Base-by-base conservation (phyloP, 2,888 invertebrate species). In the Sphecodes monilicornis region DNA sequence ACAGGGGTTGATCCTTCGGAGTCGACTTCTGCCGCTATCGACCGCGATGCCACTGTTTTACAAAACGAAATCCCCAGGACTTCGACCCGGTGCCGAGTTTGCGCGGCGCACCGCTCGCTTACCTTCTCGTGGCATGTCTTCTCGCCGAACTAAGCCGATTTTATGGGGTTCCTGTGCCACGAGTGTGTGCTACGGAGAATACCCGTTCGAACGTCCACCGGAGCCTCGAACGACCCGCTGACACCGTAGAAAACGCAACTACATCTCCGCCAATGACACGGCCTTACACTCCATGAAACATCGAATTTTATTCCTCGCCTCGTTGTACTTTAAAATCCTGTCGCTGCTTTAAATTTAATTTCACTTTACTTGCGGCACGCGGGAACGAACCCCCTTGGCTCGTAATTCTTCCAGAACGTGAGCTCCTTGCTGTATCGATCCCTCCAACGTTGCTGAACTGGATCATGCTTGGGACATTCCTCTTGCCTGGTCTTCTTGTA, bases 141-240 rank as follows among this genome's bases (percentile, higher is more conserved):
- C 89, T 89, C 89, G n/a, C 46, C 89, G 91, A 80, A 88, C 90
- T 92, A 92, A 93, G 92, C 92, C 92, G 92, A 93, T 93, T 93
- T 93, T 93, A 93, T 91, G 88, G 89, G 89, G 86, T 91, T 88
- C 86, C 86, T 91, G 90, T 91, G 26, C 57, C 26, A 26, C 26
- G 57, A n/a, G n/a, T n/a, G 50, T 50, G 50, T 8, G 50, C 50
- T 87, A 89, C 88, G 87, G 84, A 84, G 87, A 88, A 90, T 91
- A 89, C 85, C 32, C 80, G 66, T 86, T 85, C 86, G 82, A 89
- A 87, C 88, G 84, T 89, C 83, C 83, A 50, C 50, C 22, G 50
- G 54, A n/a, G 54, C 54, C 22, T 26, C 82, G 86, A 91, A 90
- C 89, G 90, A 91, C 86, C 91, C 89, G 93, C 91, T 91, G 93